These are phyloP conservation scores for Dipodomys merriami DNA, from an alignment of 2,113 vertebrate species.

Conservation along the genomic window DNA sequence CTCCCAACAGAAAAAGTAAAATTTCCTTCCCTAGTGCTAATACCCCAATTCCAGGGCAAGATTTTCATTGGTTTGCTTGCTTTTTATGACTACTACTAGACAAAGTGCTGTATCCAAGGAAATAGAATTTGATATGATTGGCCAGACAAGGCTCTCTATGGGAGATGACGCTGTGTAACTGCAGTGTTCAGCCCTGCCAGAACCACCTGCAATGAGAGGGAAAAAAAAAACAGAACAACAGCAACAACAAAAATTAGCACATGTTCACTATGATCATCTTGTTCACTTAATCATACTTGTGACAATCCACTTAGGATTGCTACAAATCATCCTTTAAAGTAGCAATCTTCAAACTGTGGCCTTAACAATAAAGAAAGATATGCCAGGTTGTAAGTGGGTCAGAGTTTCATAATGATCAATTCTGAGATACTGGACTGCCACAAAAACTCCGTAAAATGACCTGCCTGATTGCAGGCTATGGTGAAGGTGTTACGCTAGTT, in stretches of 20 bases:
- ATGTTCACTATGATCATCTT: background rate
- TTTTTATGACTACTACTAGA: background rate
- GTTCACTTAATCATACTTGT: background rate
- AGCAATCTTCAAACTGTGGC: slow-evolving; percentile 6
- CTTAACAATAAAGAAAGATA: background rate
- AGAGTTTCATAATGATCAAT: background rate
- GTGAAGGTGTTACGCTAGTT: background rate
- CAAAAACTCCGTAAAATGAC: background rate
- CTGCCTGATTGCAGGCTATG: background rate
- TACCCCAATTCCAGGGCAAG: slow-evolving; percentile 2
- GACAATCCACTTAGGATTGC: background rate
- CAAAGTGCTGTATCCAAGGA: background rate
- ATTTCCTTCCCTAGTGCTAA: background rate
- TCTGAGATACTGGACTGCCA: background rate
- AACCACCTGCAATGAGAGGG: background rate
- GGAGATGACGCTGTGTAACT: background rate
- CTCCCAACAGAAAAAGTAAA: background rate
- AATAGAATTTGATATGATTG: background rate
- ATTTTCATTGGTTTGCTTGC: background rate
- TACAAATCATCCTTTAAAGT: background rate
- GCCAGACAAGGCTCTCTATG: background rate
- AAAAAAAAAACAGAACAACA: background rate
- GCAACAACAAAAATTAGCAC: background rate
- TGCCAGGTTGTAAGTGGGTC: background rate
- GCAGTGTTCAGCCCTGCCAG: background rate